Evolutionary conservation across 2,113 vertebrate genomes (phyloP), one percentile per base, ranked within the genome.

Genomic region (Psophia crepitans): DNA sequence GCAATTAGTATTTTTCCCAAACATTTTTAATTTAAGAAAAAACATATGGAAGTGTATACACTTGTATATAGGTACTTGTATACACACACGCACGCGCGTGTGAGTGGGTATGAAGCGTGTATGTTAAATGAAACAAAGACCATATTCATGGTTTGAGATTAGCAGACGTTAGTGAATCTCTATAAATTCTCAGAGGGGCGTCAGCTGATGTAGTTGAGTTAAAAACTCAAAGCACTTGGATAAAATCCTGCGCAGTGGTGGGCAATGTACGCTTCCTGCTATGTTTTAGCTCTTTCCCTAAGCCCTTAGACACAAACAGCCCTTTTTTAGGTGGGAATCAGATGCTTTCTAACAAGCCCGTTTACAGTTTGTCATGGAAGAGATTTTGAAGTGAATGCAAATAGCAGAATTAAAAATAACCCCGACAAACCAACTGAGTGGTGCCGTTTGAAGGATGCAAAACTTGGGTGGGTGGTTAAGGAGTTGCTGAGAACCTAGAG

Each of bases 41-140:
- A 33, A 28, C 8, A 35, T 5, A 69, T 1, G 18, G 2, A 54
- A 28, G 17, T 8, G 9, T 43, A 20, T 57, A 4, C 1, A 2
- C 63, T 8, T 61, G 4, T 15, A 5, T n/a, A n/a, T n/a, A n/a
- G n/a, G n/a, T 73, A 4, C 15, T 0, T 44, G 7, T 37, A 5
- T n/a, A 27, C n/a, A 19, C 33, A 30, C 4, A 8, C 0, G 2
- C 17, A 8, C 4, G 7, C 0, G 2, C 17, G 6, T 22, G 18
- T 28, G 57, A 60, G 33, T 32, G 17, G 23, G 21, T 61, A 48
- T 18, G 8, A 39, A 28, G 23, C 24, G 14, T 13, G 18, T 53
- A 24, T 11, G 26, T 58, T 91, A 63, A 76, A 35, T 44, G 35
- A 78, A 89, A 64, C 27, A 11, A 77, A 80, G 58, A 44, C 28